phyloP scores from a whole-genome alignment of 2,888 invertebrate genomes.

The Podabrus alpinus region DNA sequence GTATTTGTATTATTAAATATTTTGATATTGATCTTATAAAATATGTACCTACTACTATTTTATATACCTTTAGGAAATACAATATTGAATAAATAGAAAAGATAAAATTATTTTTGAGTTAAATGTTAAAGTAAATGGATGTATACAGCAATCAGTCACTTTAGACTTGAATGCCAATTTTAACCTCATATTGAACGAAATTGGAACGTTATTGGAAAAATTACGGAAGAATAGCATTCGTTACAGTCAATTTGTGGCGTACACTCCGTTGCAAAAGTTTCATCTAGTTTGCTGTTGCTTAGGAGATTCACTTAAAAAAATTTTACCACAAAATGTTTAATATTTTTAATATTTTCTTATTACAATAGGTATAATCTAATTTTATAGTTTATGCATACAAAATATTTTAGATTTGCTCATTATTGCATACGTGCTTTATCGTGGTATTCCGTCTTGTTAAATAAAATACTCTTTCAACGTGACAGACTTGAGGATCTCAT shows the following conservation, averaged over 20 bases:
- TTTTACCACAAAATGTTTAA: not conserved
- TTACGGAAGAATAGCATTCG: slow-evolving; percentile 52
- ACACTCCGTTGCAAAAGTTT: slow-evolving; percentile 37
- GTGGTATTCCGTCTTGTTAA: slow-evolving; percentile 18
- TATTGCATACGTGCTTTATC: slow-evolving; percentile 24
- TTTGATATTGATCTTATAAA: too few relatives aligned
- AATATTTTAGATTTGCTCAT: slow-evolving; percentile 10
- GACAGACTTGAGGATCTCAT: slow-evolving; percentile 28
- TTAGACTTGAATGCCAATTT: slow-evolving; percentile 14
- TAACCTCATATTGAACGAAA: slow-evolving; percentile 41
- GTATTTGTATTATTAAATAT: too few relatives aligned
- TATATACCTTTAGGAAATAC: not conserved
- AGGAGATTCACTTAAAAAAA: not conserved
- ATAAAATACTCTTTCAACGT: slow-evolving; percentile 21
- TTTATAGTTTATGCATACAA: not conserved
- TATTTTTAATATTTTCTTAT: not conserved
- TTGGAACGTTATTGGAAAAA: slow-evolving; percentile 53
- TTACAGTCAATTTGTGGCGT: slow-evolving; percentile 51
- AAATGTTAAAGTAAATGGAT: not conserved
- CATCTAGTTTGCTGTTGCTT: not conserved
- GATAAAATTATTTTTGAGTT: not conserved
- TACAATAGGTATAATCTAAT: not conserved
- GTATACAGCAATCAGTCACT: slow-evolving; percentile 5
- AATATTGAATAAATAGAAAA: not conserved
- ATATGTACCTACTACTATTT: too few relatives aligned